Evolutionary conservation across 2,888 invertebrate species (phyloP), one percentile per base, ranked within the genome.

Genomic region (Ennomos fuscantarius): DNA sequence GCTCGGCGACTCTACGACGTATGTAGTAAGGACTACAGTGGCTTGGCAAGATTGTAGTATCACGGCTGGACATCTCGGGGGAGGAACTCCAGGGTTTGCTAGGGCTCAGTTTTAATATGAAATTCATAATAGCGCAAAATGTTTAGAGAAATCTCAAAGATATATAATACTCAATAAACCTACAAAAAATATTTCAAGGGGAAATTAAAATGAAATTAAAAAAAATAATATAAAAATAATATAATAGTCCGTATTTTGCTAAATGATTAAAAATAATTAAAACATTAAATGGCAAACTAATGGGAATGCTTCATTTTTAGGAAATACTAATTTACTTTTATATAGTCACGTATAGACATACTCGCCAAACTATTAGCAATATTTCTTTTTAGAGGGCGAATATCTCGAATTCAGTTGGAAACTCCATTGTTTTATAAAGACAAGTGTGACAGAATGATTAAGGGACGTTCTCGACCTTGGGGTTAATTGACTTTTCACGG

Each of bases 401-500:
- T 40, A 44, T 55, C 43, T 15, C 1, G 40, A 44, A 39, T 33
- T 35, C 51, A 35, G 40, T 42, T 35, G n/a, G 31, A 46, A 50
- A 55, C 48, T 52, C 52, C 49, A 55, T 55, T 62, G 53, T 46
- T 52, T 43, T 24, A 34, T 41, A 47, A 39, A 45, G 56, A 49
- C 54, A 51, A 55, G 48, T 52, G 51, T 41, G 54, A 43, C 37
- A 41, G 58, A 45, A 41, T 59, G 61, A 61, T 48, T 46, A 53
- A 55, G 44, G 60, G 57, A 44, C 60, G 44, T 53, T 39, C 33
- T 43, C 63, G 62, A 66, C 65, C 72, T 70, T 67, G 58, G 60
- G 37, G 59, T 55, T 70, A 69, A 76, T 71, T 68, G 66, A 63
- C 63, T 72, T 70, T 70, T 68, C 70, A 68, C 71, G 67, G 65